Percentiles rank a stretch among this genome's conserved stretches.
These are phyloP conservation scores for Acanthornis magna DNA, from an alignment of 2,797 vertebrate genomes.

Conservation along the genomic window DNA sequence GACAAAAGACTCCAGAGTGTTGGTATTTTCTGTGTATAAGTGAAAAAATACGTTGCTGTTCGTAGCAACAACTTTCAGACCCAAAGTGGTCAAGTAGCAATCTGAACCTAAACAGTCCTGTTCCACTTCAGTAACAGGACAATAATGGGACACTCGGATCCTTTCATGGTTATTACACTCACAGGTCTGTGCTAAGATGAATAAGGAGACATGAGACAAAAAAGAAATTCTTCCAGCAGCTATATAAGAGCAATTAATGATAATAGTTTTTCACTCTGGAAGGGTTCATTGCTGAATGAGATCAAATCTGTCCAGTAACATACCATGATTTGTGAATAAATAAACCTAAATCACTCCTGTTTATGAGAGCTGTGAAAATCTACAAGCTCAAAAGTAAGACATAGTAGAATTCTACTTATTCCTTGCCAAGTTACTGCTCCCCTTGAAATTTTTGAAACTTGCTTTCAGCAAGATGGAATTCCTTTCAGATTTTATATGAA, in stretches of 20 bases:
- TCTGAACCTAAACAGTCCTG: not conserved
- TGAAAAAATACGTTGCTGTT: not conserved
- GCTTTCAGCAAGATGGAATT: not conserved
- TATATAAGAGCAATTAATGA: not conserved
- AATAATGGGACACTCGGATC: not conserved
- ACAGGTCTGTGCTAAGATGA: not conserved
- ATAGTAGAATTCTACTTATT: not conserved
- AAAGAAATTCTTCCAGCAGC: not conserved
- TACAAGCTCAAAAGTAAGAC: not conserved
- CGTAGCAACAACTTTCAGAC: not conserved
- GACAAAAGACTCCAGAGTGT: not conserved
- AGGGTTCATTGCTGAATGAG: not conserved
- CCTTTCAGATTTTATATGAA: not conserved
- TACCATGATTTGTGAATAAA: not conserved
- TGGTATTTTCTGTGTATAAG: not conserved
- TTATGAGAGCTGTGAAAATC: not conserved
- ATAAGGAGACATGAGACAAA: not conserved
- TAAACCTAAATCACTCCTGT: not conserved
- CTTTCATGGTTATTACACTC: not conserved
- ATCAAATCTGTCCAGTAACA: not conserved
- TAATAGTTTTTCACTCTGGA: not conserved
- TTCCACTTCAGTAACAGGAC: not conserved
- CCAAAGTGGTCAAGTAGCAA: not conserved
- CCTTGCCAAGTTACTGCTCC: not conserved
- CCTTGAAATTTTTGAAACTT: not conserved